phyloP scores from a whole-genome alignment of 2,113 vertebrate genomes.

The Suncus etruscus region DNA sequence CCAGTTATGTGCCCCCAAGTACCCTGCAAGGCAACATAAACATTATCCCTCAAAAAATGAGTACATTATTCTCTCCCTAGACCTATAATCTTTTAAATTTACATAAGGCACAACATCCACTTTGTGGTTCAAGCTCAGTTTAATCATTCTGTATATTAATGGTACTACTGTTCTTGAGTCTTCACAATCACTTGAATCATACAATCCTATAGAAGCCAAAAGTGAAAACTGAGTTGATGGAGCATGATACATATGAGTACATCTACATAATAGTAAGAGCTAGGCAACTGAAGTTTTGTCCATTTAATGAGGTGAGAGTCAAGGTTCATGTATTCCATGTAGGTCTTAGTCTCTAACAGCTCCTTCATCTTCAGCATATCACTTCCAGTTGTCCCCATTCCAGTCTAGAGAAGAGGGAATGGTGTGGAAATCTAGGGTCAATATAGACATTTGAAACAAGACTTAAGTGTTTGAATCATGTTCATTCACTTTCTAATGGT shows the following conservation, averaged over 20 bases:
- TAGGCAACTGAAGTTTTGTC: neutral
- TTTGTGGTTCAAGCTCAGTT: neutral
- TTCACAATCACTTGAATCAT: conserved; percentile 20
- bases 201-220: neutral
- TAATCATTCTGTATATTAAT: neutral
- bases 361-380: neutral
- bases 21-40: neutral
- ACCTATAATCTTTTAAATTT: conserved; percentile 26
- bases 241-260: neutral
- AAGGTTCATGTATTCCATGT: neutral
- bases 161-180: too few relatives aligned
- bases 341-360: neutral
- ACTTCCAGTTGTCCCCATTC: neutral
- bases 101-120: neutral
- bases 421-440: neutral
- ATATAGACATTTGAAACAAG: neutral
- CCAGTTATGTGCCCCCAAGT: neutral
- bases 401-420: neutral
- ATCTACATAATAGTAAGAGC: neutral
- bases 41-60: conserved; percentile 14
- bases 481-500: neutral
- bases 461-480: neutral
- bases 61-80: neutral
- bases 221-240: neutral
- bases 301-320: neutral